Percentiles rank a stretch among this genome's conserved stretches.
phyloP scores from a whole-genome alignment of 2,888 invertebrate species.

The Shargacucullia verbasci region DNA sequence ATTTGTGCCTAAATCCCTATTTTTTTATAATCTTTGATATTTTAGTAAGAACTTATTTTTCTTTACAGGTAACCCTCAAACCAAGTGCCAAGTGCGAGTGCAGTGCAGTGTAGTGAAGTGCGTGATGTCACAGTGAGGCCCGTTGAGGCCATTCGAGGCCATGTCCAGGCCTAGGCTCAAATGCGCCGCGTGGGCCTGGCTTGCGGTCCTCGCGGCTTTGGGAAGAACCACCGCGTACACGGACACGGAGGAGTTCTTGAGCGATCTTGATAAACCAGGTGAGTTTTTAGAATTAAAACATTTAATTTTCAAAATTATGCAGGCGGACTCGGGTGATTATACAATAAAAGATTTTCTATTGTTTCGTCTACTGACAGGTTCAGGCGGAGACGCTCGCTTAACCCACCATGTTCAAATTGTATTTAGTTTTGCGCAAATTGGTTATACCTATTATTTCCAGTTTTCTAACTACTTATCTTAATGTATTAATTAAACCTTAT shows the following conservation, averaged over 20 bases:
- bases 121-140: conserved; percentile 68
- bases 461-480: too few relatives aligned
- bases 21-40: too few relatives aligned
- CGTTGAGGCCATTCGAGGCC: conserved; percentile 29
- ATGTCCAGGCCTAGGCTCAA: conserved; percentile 61
- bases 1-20: too few relatives aligned
- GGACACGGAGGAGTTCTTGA: conserved; percentile 89
- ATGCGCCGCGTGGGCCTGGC: conserved; percentile 81
- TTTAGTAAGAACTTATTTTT: not conserved
- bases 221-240: conserved; percentile 85
- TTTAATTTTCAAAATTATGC: too few relatives aligned
- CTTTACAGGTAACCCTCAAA: conserved; percentile 60
- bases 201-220: conserved; percentile 81
- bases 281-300: conserved; percentile 47
- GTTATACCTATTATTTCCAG: too few relatives aligned
- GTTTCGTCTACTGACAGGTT: too few relatives aligned
- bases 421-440: too few relatives aligned
- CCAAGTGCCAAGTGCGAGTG: conserved; percentile 55
- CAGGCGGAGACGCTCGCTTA: too few relatives aligned
- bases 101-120: conserved; percentile 68
- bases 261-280: conserved; percentile 91
- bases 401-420: too few relatives aligned
- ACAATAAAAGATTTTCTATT: too few relatives aligned
- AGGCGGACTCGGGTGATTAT: too few relatives aligned
- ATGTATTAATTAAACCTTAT: too few relatives aligned